Percentiles rank a stretch among this genome's conserved stretches.
Conservation (phyloP, 1,140 invertebrate genomes). For the Drosophila neocordata region DNA sequence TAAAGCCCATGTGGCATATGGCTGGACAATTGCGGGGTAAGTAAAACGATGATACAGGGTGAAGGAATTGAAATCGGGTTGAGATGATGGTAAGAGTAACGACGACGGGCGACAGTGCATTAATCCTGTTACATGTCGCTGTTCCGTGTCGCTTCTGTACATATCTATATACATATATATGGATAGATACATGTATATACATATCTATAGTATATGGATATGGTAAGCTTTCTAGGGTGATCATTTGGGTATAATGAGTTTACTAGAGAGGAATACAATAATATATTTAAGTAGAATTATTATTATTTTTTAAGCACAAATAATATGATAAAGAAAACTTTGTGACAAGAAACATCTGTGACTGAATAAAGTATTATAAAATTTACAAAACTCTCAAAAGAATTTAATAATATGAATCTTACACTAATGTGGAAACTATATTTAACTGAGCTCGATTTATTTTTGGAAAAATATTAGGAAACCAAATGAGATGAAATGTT, state of each 20-base stretch:
- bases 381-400: too few species aligned
- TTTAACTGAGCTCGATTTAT: too few species aligned
- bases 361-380: too few species aligned
- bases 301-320: too few species aligned
- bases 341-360: too few species aligned
- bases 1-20: constrained; percentile 68
- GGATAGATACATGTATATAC: constrained; percentile 25
- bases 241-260: neutral
- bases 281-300: too few species aligned
- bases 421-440: too few species aligned
- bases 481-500: too few species aligned
- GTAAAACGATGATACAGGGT: neutral
- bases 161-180: neutral
- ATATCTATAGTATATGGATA: constrained; percentile 26
- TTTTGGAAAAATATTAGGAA: too few species aligned
- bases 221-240: constrained; percentile 16
- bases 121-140: constrained; percentile 70
- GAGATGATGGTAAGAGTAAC: neutral
- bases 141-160: constrained; percentile 37
- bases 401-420: too few species aligned
- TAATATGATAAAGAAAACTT: too few species aligned
- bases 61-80: neutral
- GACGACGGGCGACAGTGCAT: constrained; percentile 54
- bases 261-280: too few species aligned
- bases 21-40: constrained; percentile 6